A percentile compares a stretch with the other conserved stretches of the same genome.
Evolutionary conservation across 2,113 vertebrate genomes (phyloP).

Genomic region (Pseudopipra pipra): DNA sequence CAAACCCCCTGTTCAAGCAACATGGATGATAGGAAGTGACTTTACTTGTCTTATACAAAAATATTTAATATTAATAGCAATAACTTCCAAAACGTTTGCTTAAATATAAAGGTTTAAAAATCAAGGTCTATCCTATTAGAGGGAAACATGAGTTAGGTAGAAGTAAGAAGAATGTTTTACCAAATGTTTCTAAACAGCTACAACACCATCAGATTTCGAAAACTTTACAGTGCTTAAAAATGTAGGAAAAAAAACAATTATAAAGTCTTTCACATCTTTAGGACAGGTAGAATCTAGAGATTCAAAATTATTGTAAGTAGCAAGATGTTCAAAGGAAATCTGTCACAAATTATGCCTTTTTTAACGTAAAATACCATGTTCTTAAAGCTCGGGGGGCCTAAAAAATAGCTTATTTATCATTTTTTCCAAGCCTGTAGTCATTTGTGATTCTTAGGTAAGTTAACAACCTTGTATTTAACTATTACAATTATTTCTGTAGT

Average conservation of each 20-base stretch:
- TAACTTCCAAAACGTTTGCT: background rate
- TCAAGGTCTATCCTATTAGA: background rate
- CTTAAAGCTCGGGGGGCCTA: background rate
- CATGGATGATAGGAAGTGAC: background rate
- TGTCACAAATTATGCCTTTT: conserved; percentile 1
- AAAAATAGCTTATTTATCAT: background rate
- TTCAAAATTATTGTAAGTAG: background rate
- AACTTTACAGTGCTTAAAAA: background rate
- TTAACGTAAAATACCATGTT: background rate
- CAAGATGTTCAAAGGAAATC: background rate
- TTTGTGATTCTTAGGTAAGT: background rate
- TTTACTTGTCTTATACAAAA: background rate
- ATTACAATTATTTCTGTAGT: background rate
- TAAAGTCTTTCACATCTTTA: background rate
- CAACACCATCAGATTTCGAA: background rate
- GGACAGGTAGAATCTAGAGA: background rate
- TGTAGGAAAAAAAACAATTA: background rate
- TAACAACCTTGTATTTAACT: background rate
- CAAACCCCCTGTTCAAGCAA: background rate
- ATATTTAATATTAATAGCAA: background rate
- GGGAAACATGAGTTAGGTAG: background rate
- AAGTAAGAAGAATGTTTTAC: background rate
- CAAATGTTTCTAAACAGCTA: background rate
- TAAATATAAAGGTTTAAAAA: background rate
- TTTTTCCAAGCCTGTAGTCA: background rate